Evolutionary conservation across 2,888 invertebrate species (phyloP), one percentile per base, ranked within the genome.

Genomic region (Cephus rjabovi): DNA sequence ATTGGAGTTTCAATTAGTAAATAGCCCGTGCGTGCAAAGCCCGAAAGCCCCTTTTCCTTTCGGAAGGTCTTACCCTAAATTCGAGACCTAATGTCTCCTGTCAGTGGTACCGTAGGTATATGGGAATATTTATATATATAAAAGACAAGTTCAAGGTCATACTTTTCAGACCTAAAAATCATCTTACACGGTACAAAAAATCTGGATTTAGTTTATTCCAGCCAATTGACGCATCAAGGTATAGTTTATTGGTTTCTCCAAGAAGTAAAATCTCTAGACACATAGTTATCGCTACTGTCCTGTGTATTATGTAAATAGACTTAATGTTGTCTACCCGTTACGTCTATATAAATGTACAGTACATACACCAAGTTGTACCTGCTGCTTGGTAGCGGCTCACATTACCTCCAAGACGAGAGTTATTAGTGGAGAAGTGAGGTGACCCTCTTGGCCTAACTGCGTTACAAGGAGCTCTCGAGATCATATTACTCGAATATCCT

Each of bases 361-460:
- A 56, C 31, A 30, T 71, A 71, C 4, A 15, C 71, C 15, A 30
- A 30, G 31, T 33, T 34, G 12, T 71, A 31, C 71, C 71, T 34
- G 12, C 34, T 33, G 71, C 56, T 56, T 30, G 79, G 78, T 69
- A 75, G 80, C 35, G 35, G 35, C 80, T 84, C 80, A 77, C 81
- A 69, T 84, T 83, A 81, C 79, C 74, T 69, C 71, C 31, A 31
- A 71, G 74, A 34, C 37, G 73, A 33, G 76, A 81, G 80, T 84
- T 83, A 83, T 84, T 81, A 82, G 80, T 77, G 30, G 30, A 76
- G 74, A 71, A 78, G 77, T 77, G 78, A 77, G 79, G 75, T 76
- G 80, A 80, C 78, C 79, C 78, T 77, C 76, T 73, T 75, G 69
- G 35, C 78, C 73, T 81, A 83, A 85, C 84, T 76, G 73, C 74